Evolutionary conservation across 2,113 vertebrate species (phyloP), one percentile per base, ranked within the genome.

Genomic region (Odobenus rosmarus): DNA sequence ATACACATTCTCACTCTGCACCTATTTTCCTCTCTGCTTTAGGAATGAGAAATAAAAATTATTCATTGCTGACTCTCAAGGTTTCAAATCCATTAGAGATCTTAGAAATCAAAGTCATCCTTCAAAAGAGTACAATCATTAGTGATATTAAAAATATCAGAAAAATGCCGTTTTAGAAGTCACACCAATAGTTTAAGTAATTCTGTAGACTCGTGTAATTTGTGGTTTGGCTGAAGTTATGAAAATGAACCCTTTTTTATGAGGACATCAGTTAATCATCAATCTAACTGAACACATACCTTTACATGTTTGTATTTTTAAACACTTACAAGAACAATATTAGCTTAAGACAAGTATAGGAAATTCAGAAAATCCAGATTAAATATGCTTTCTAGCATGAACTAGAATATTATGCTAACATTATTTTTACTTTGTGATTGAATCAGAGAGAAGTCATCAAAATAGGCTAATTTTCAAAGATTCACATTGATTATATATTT

Each of bases 81-180:
- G 28, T 49, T 86, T 55, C 15, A 31, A 89, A 59, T 55, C 51
- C 33, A n/a, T 28, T 79, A 13, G 39, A 46, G 46, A 39, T 36
- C 36, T 93, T 76, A 64, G 51, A 97, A 82, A 82, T 82, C 51
- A 85, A 96, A 90, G 61, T 76, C 3, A 64, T 36, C 55, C 15
- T 61, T 90, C 80, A 86, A 81, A 74, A n/a, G 0, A 71, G 74
- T 86, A 15, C 9, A 13, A 51, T 76, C 55, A n/a, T 15, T 91
- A n/a, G 36, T 2, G 15, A 51, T 31, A 72, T n/a, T 42, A 42
- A 81, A 51, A 71, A 39, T 36, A 64, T 51, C 83, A 80, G 67
- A 67, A 86, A 94, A 59, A 90, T 49, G 55, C 4, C 13, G 1
- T 71, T 55, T 76, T 74, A 80, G 28, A 85, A 62, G 55, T 67